phyloP scores from a whole-genome alignment of 1,140 invertebrate genomes.

The Rhagoletis pomonella region DNA sequence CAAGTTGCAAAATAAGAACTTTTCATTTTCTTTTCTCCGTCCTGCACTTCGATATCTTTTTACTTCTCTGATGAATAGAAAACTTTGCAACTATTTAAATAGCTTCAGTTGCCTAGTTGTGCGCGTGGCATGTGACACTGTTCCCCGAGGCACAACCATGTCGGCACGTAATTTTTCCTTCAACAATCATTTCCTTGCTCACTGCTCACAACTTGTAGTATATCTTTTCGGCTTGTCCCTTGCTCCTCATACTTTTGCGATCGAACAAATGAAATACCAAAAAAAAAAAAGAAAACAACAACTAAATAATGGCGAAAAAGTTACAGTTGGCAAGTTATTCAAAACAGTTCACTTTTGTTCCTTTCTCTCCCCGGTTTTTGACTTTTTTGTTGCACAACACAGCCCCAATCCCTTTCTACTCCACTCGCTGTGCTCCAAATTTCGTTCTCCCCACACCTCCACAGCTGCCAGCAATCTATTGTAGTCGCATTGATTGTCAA shows the following conservation, averaged over 20 bases:
- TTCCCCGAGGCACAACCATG: background rate
- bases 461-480: background rate
- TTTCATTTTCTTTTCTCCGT: no score
- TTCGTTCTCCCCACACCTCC: background rate
- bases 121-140: background rate
- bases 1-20: no score
- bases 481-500: constrained; percentile 1
- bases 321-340: constrained; percentile 22
- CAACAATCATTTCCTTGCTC: background rate
- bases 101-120: background rate
- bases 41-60: no score
- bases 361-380: background rate
- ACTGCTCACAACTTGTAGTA: background rate
- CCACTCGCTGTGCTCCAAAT: background rate
- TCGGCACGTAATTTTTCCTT: constrained; percentile 9
- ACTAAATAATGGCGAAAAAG: background rate
- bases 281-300: background rate
- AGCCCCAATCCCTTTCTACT: background rate
- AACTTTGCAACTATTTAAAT: background rate
- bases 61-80: no score
- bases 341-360: constrained; percentile 17
- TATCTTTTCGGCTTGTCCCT: background rate
- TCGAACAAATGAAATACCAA: background rate
- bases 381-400: background rate
- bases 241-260: background rate